Evolutionary conservation across 2,113 vertebrate species (phyloP).

Genomic region (Axis porcinus): DNA sequence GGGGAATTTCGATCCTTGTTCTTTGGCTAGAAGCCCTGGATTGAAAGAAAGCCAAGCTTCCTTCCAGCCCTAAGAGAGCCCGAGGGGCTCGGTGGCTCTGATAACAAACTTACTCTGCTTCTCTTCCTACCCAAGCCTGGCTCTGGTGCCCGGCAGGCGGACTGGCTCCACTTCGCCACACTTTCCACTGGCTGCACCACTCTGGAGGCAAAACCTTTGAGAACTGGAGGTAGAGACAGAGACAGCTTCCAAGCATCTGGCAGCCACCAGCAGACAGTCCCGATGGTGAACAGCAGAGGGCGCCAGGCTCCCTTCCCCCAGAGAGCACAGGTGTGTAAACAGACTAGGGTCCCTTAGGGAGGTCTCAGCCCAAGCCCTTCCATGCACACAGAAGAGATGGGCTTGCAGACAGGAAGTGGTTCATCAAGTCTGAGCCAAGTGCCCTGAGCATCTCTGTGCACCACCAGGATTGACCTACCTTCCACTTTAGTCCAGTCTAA

Average conservation of each 20-base stretch:
- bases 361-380: not conserved
- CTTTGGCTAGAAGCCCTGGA: not conserved
- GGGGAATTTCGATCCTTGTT: no score
- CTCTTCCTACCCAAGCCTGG: not conserved
- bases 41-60: not conserved
- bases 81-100: not conserved
- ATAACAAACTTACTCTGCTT: not conserved
- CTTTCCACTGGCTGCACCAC: not conserved
- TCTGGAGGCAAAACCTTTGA: not conserved
- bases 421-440: not conserved
- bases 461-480: not conserved
- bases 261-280: not conserved
- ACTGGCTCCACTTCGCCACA: not conserved
- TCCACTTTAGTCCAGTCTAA: not conserved
- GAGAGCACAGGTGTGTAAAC: not conserved
- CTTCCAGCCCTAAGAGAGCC: not conserved
- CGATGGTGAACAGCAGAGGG: not conserved
- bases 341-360: not conserved
- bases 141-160: not conserved
- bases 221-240: not conserved
- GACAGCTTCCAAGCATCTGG: not conserved
- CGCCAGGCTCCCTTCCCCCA: not conserved
- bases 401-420: not conserved
- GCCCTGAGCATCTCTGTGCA: not conserved
- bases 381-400: accelerated